phyloP scores from a whole-genome alignment of 1,140 invertebrate species.

The Aculops lycopersici region DNA sequence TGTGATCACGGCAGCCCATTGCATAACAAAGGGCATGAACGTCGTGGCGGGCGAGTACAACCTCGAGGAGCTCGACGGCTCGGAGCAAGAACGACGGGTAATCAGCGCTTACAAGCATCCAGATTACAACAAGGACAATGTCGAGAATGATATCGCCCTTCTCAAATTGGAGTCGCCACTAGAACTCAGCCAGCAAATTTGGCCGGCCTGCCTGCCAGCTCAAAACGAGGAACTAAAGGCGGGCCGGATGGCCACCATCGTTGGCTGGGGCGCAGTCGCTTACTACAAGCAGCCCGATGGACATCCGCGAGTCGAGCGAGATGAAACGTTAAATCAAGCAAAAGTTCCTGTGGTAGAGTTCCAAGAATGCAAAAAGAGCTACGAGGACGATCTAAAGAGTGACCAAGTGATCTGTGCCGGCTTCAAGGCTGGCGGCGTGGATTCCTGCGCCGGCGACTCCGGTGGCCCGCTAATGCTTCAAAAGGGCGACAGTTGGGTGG shows the following conservation, averaged over 20 bases:
- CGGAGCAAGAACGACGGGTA: constrained; percentile 36
- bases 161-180: constrained; percentile 23
- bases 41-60: constrained; percentile 54
- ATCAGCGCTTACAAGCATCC: constrained; percentile 40
- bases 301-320: constrained; percentile 21
- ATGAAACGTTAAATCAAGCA: constrained; percentile 47
- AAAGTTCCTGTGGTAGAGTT: constrained; percentile 22
- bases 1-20: constrained; percentile 69
- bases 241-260: constrained; percentile 24
- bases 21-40: constrained; percentile 37
- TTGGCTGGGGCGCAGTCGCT: constrained; percentile 8
- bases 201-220: constrained; percentile 29
- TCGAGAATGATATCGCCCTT: constrained; percentile 65
- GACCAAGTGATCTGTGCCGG: constrained; percentile 27
- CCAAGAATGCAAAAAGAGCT: constrained; percentile 18
- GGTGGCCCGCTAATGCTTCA: constrained; percentile 31
- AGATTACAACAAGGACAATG: constrained; percentile 46
- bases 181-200: constrained; percentile 13
- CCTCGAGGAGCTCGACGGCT: constrained; percentile 27
- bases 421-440: constrained; percentile 19
- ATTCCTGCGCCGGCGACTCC: constrained; percentile 28
- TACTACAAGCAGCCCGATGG: background rate
- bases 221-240: constrained; percentile 20
- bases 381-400: constrained; percentile 22
- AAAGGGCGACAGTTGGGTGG: constrained; percentile 23